Evolutionary conservation across 2,888 invertebrate species (phyloP).

Genomic region (Hirtodrosophila trivittata): DNA sequence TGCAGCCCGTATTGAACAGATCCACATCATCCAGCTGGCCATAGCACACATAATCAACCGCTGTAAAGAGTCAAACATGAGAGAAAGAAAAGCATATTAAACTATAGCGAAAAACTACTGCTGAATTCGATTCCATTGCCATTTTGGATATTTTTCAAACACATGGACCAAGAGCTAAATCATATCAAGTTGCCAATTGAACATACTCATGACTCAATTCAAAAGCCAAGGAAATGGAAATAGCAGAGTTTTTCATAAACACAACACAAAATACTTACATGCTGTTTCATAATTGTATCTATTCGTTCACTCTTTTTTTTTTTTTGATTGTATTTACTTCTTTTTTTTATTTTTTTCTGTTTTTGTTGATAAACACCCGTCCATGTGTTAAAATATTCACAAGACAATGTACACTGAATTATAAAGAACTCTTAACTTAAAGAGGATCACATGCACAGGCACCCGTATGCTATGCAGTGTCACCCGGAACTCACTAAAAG

Average conservation of each 20-base stretch:
- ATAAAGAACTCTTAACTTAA: not conserved
- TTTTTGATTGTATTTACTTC: slow-evolving; percentile 13
- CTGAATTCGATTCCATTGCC: slow-evolving; percentile 82
- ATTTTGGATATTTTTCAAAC: slow-evolving; percentile 79
- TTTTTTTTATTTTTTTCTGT: slow-evolving; percentile 3
- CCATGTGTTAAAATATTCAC: slow-evolving; percentile 77
- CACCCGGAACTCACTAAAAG: no score
- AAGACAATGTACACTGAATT: slow-evolving; percentile 52
- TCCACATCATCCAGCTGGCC: slow-evolving; percentile 81
- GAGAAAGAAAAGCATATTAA: slow-evolving; percentile 20
- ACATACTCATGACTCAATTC: slow-evolving; percentile 9
- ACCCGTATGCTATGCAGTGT: no score
- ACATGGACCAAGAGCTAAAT: slow-evolving; percentile 79
- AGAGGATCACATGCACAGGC: slow-evolving; percentile 3
- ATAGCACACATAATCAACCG: slow-evolving; percentile 81
- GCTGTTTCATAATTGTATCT: slow-evolving; percentile 14
- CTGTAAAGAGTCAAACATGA: slow-evolving; percentile 58
- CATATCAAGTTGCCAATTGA: slow-evolving; percentile 60
- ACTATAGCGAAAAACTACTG: slow-evolving; percentile 68
- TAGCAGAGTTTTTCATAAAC: slow-evolving; percentile 70
- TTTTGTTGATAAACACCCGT: slow-evolving; percentile 40
- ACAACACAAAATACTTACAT: slow-evolving; percentile 64
- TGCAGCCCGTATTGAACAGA: slow-evolving; percentile 77
- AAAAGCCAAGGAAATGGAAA: slow-evolving; percentile 77
- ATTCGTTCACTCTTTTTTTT: slow-evolving; percentile 2